Percentiles rank a stretch among this genome's conserved stretches.
Conservation (phyloP, 2,888 invertebrate genomes). For the Himalopsyche anomala region DNA sequence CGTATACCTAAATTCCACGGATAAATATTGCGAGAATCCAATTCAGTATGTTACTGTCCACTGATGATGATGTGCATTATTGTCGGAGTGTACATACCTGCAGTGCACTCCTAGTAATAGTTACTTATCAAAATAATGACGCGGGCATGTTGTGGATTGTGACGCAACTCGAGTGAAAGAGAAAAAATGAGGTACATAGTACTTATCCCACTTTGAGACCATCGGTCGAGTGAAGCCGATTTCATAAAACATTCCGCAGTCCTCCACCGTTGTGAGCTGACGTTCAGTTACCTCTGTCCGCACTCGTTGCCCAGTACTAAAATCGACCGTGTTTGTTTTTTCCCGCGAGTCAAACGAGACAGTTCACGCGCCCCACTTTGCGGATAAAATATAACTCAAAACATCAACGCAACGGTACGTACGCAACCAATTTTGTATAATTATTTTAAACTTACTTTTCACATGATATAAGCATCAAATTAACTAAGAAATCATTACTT, state of each 20-base stretch:
- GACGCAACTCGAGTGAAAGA: slow-evolving; percentile 13
- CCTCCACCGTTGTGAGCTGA: background rate
- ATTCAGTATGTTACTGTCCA: no score
- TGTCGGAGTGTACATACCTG: background rate
- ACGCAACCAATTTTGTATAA: background rate
- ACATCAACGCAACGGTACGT: slow-evolving; percentile 16
- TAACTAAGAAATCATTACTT: background rate
- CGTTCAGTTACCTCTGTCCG: background rate
- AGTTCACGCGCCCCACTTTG: background rate
- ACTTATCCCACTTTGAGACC: slow-evolving; percentile 22
- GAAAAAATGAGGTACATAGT: slow-evolving; percentile 9
- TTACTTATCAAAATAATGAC: background rate
- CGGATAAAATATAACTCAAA: background rate
- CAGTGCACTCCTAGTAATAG: background rate
- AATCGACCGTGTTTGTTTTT: background rate
- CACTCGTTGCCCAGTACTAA: background rate
- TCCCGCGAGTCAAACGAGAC: background rate
- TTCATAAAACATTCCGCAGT: slow-evolving; percentile 19
- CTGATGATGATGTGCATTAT: background rate
- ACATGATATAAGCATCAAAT: background rate
- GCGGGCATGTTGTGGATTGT: slow-evolving; percentile 6
- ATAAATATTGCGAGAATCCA: no score
- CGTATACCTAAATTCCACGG: no score
- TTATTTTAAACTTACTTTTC: background rate
- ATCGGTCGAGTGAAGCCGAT: slow-evolving; percentile 30